phyloP scores from a whole-genome alignment of 1,140 invertebrate species.

The Cyclina sinensis region DNA sequence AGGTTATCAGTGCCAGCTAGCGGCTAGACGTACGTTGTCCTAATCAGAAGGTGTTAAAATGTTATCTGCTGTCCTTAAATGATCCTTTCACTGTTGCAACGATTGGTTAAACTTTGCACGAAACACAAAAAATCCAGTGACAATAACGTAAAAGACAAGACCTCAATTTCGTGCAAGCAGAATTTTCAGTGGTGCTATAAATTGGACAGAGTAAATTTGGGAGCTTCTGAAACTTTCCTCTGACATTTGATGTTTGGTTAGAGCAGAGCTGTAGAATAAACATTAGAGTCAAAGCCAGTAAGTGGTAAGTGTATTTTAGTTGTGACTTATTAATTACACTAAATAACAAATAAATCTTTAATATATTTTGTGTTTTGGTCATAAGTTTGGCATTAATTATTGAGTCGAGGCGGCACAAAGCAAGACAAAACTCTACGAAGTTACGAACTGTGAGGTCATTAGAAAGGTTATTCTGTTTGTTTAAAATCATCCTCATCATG shows the following conservation, averaged over 20 bases:
- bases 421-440: too few relatives aligned
- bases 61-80: constrained; percentile 1
- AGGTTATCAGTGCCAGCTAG: not conserved
- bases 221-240: not conserved
- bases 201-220: not conserved
- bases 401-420: too few relatives aligned
- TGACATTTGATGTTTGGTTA: not conserved
- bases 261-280: too few relatives aligned
- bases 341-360: too few relatives aligned
- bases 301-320: too few relatives aligned
- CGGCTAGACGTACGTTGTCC: not conserved
- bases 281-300: too few relatives aligned
- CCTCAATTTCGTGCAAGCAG: not conserved
- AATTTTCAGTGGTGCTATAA: not conserved
- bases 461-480: too few relatives aligned
- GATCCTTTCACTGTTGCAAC: not conserved
- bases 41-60: not conserved
- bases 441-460: too few relatives aligned
- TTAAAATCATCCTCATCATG: too few relatives aligned
- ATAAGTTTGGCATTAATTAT: too few relatives aligned
- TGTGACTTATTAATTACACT: too few relatives aligned
- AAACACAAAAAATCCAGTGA: not conserved
- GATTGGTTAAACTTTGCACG: not conserved
- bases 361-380: too few relatives aligned
- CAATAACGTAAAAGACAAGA: not conserved